These are phyloP conservation scores for Dolichallabes microphthalmus DNA, from an alignment of 2,113 vertebrate species.

Conservation along the genomic window DNA sequence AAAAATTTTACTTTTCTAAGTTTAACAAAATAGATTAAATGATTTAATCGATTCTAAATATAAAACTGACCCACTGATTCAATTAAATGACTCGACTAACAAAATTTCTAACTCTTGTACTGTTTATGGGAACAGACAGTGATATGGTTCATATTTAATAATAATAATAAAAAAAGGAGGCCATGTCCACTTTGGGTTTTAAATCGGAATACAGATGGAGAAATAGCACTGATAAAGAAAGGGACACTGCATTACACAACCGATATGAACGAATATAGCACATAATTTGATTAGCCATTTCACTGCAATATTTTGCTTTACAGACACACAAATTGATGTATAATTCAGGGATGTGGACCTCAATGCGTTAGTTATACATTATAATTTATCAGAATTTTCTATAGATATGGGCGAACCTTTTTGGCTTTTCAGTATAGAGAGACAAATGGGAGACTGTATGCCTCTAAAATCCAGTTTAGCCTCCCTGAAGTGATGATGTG, in stretches of 20 bases:
- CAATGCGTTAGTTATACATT: too few relatives aligned
- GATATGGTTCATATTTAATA: neutral
- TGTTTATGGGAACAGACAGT: neutral
- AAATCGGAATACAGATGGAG: neutral
- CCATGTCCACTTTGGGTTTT: neutral
- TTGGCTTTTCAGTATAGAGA: neutral
- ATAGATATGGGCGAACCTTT: neutral
- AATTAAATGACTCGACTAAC: too few relatives aligned
- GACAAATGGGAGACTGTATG: constrained; percentile 18
- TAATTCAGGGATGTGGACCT: neutral
- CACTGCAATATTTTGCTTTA: neutral
- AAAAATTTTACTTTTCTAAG: too few relatives aligned
- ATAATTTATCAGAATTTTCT: constrained; percentile 19
- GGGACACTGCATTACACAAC: neutral
- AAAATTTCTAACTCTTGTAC: neutral
- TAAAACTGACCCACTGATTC: too few relatives aligned
- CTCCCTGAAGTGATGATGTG: constrained; percentile 45
- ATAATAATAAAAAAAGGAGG: neutral
- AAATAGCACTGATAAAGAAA: neutral
- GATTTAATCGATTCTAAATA: too few relatives aligned
- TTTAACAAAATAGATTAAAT: too few relatives aligned
- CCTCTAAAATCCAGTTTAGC: constrained; percentile 40
- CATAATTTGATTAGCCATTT: neutral
- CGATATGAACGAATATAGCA: neutral
- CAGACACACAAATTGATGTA: neutral